Percentiles rank a stretch among this genome's conserved stretches.
These are phyloP conservation scores for Macquaria australasica DNA, from an alignment of 2,113 vertebrate species.

Conservation along the genomic window DNA sequence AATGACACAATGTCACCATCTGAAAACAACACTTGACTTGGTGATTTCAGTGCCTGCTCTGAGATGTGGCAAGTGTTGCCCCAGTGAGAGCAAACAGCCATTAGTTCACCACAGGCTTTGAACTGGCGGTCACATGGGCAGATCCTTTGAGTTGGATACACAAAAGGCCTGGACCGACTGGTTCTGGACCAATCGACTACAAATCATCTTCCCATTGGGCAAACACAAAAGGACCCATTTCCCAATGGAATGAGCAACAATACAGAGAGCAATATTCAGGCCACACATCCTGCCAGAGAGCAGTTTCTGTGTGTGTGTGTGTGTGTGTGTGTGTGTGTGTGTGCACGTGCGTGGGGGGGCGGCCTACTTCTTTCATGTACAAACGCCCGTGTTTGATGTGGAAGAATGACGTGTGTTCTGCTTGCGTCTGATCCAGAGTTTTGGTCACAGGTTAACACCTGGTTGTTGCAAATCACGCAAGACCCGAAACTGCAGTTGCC, in stretches of 20 bases:
- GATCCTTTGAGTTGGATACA: conserved; percentile 55
- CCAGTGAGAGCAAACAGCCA: conserved; percentile 48
- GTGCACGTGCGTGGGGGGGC: conserved; percentile 2
- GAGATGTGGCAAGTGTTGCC: conserved; percentile 7
- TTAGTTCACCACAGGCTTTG: conserved; percentile 50
- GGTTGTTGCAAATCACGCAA: neutral
- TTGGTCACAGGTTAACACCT: neutral
- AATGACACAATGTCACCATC: neutral
- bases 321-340: neutral
- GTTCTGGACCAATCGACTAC: conserved; percentile 65
- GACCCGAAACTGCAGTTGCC: neutral
- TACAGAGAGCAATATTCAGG: conserved; percentile 72
- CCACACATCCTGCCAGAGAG: conserved; percentile 50
- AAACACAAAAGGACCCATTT: conserved; percentile 75
- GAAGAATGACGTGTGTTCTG: neutral
- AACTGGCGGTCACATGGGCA: conserved; percentile 49
- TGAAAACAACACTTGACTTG: conserved; percentile 1
- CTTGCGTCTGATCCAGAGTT: conserved; percentile 19
- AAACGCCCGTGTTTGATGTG: conserved; percentile 17
- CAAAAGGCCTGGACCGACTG: conserved; percentile 53
- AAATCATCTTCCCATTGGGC: conserved; percentile 70
- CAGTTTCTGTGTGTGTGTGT: conserved; percentile 18
- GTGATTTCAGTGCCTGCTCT: neutral
- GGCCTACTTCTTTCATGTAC: conserved; percentile 1
- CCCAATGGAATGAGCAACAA: conserved; percentile 70